Percentiles rank a stretch among this genome's conserved stretches.
Conservation (phyloP, 2,888 invertebrate genomes). For the Eupithecia dodoneata region DNA sequence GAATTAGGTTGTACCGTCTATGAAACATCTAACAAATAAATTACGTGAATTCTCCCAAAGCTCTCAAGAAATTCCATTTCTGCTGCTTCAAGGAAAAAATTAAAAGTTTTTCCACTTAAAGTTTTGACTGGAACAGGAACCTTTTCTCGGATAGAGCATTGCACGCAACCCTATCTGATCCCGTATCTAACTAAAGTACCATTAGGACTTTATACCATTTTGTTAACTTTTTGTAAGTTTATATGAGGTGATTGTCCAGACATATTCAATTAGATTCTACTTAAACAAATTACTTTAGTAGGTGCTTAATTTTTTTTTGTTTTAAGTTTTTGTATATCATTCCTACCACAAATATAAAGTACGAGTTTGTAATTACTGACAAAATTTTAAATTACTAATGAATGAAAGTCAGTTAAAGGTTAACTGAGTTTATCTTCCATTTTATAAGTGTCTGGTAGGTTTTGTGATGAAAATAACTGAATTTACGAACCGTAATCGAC, state of each 20-base stretch:
- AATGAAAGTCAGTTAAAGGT: no score
- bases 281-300: not conserved
- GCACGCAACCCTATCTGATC: not conserved
- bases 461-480: constrained; percentile 46
- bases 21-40: constrained; percentile 3
- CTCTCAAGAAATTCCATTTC: constrained; percentile 37
- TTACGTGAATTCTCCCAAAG: constrained; percentile 26
- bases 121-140: constrained; percentile 44
- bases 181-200: not conserved
- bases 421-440: not conserved
- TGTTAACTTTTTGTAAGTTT: not conserved
- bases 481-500: constrained; percentile 49
- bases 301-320: no score
- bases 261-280: not conserved
- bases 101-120: constrained; percentile 45
- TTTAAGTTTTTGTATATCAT: no score
- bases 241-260: not conserved
- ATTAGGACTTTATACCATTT: not conserved
- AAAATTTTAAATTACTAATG: no score
- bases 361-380: not conserved
- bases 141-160: constrained; percentile 28
- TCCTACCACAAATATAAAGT: not conserved
- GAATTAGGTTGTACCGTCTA: constrained; percentile 1
- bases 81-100: constrained; percentile 39
- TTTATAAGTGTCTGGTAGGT: constrained; percentile 34